A percentile compares a stretch with the other conserved stretches of the same genome.
Conservation (phyloP, 2,113 vertebrate genomes). For the Hepsetus odoe region DNA sequence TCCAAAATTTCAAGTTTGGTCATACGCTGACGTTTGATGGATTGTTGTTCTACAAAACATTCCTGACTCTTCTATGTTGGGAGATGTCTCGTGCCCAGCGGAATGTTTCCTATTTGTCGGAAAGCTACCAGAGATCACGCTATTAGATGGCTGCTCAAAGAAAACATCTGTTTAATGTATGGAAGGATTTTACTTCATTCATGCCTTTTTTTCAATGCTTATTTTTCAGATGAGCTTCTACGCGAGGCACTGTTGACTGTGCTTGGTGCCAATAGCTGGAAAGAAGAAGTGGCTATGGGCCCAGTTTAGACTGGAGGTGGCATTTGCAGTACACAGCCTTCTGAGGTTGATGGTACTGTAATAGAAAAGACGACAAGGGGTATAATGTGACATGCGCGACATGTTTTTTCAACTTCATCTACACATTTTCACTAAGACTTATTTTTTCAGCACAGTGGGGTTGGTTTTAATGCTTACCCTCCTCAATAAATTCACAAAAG, state of each 20-base stretch:
- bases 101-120: slow-evolving; percentile 5
- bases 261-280: neutral
- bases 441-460: too few species aligned
- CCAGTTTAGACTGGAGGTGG: too few species aligned
- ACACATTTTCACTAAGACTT: too few species aligned
- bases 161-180: slow-evolving; percentile 31
- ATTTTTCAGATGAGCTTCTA: neutral
- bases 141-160: slow-evolving; percentile 12
- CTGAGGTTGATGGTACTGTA: too few species aligned
- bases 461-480: too few species aligned
- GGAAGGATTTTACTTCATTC: neutral
- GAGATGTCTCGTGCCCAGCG: neutral
- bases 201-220: neutral
- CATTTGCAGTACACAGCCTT: too few species aligned
- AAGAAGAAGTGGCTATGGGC: too few species aligned
- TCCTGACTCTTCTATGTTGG: neutral
- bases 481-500: too few species aligned
- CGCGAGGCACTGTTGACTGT: neutral
- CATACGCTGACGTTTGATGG: neutral
- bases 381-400: too few species aligned
- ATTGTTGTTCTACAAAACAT: slow-evolving; percentile 3
- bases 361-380: too few species aligned
- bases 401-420: too few species aligned
- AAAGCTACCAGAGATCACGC: slow-evolving; percentile 20
- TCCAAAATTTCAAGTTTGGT: neutral